A percentile compares a stretch with the other conserved stretches of the same genome.
Evolutionary conservation across 2,888 invertebrate species (phyloP).

Genomic region (Microctonus hyperodae): DNA sequence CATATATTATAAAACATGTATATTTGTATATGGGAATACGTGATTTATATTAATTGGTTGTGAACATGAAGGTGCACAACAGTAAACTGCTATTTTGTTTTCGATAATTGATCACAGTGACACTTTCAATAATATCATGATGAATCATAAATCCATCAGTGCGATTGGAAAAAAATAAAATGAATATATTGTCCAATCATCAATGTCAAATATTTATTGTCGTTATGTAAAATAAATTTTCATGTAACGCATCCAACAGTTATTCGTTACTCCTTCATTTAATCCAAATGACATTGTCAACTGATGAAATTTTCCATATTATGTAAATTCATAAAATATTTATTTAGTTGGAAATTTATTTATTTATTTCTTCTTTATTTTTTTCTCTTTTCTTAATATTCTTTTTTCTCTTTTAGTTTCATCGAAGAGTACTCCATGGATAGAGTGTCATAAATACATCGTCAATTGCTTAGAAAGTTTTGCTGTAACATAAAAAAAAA

Average conservation of each 20-base stretch:
- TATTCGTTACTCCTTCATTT: not conserved
- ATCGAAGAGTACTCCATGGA: not conserved
- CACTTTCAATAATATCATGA: not conserved
- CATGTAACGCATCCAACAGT: not conserved
- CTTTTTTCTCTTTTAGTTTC: not conserved
- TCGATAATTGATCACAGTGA: conserved; percentile 1
- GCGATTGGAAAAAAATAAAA: not conserved
- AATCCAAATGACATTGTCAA: not conserved
- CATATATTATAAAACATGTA: not conserved
- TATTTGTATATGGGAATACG: not conserved
- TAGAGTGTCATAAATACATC: not conserved
- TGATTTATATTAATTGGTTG: not conserved
- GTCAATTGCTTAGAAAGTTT: not conserved
- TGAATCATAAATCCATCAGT: not conserved
- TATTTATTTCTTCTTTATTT: not conserved
- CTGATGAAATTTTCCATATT: not conserved
- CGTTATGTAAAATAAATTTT: not conserved
- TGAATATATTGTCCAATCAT: too few species aligned
- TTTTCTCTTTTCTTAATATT: not conserved
- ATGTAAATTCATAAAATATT: not conserved
- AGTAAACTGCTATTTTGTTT: not conserved
- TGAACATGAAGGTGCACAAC: not conserved
- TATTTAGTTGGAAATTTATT: not conserved
- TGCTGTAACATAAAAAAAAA: not conserved
- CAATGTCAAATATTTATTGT: too few species aligned